These are phyloP conservation scores for Steatornis caripensis DNA, from an alignment of 2,113 vertebrate genomes.

Conservation along the genomic window DNA sequence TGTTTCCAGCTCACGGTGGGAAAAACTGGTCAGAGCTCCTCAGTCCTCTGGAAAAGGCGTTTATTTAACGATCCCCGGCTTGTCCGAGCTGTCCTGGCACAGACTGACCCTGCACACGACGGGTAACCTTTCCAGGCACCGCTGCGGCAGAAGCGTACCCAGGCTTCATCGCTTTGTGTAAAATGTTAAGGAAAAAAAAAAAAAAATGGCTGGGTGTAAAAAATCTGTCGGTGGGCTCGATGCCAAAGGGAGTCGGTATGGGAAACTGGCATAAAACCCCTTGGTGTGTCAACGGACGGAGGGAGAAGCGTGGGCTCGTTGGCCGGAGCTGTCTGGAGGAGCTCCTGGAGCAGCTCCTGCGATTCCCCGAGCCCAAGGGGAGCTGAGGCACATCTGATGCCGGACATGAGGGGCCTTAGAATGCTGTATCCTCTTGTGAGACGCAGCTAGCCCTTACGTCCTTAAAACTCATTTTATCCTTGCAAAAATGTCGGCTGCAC, in stretches of 20 bases:
- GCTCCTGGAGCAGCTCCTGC: background rate
- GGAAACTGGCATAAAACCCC: background rate
- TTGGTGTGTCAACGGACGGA: rapidly evolving
- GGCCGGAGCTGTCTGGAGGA: background rate
- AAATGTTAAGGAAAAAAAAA: background rate
- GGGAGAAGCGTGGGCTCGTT: background rate
- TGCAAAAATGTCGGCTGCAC: background rate
- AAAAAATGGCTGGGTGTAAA: background rate
- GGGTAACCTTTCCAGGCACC: background rate
- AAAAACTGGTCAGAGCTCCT: background rate
- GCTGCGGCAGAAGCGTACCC: rapidly evolving
- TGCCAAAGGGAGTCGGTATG: background rate
- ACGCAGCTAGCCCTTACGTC: background rate
- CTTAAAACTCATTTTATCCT: background rate
- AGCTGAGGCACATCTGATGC: background rate
- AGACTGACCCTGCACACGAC: rapidly evolving
- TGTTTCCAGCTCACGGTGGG: rapidly evolving
- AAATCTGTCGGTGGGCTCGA: rapidly evolving
- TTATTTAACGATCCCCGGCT: background rate
- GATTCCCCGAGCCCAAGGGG: background rate
- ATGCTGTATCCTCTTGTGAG: background rate
- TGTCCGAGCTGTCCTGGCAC: background rate
- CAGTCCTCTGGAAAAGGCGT: background rate
- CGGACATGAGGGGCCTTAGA: background rate
- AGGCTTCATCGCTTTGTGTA: background rate